Evolutionary conservation across 2,797 vertebrate species (phyloP).

Genomic region (Microctenopoma lineatum): DNA sequence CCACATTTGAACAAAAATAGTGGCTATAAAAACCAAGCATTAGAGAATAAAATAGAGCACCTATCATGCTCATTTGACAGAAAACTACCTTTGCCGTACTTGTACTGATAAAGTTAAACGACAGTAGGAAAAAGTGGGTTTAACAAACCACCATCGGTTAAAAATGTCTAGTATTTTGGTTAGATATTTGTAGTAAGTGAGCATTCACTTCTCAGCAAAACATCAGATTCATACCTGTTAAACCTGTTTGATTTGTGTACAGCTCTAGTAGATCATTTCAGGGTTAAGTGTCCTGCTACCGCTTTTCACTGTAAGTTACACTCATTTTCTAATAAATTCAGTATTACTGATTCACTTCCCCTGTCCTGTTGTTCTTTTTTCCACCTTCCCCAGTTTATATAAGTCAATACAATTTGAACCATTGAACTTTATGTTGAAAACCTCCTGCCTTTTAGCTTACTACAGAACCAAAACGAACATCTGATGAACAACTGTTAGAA

Average conservation of each 20-base stretch:
- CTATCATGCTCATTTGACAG: constrained; percentile 8
- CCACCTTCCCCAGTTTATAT: neutral
- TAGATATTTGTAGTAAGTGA: neutral
- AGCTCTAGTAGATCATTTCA: neutral
- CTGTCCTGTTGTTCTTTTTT: neutral
- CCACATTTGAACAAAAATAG: constrained; percentile 29
- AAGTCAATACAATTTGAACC: constrained; percentile 3
- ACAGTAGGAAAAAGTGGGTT: neutral
- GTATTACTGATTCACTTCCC: neutral
- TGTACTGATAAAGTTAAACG: neutral
- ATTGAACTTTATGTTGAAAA: constrained; percentile 21
- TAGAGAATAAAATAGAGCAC: constrained; percentile 12
- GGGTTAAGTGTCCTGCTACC: constrained; percentile 25
- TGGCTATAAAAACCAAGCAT: constrained; percentile 12
- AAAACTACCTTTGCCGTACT: neutral
- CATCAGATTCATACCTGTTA: constrained; percentile 13
- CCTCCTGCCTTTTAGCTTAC: neutral
- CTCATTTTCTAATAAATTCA: constrained; percentile 6
- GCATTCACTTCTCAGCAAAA: constrained; percentile 5
- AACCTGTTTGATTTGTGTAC: constrained; percentile 20
- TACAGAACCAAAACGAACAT: constrained; percentile 12
- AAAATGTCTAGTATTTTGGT: neutral
- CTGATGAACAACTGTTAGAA: neutral
- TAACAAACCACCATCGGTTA: neutral
- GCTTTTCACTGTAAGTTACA: constrained; percentile 15